Percentiles rank a stretch among this genome's conserved stretches.
These are phyloP conservation scores for Brachyopa scutellaris DNA, from an alignment of 2,888 invertebrate species.

Conservation along the genomic window DNA sequence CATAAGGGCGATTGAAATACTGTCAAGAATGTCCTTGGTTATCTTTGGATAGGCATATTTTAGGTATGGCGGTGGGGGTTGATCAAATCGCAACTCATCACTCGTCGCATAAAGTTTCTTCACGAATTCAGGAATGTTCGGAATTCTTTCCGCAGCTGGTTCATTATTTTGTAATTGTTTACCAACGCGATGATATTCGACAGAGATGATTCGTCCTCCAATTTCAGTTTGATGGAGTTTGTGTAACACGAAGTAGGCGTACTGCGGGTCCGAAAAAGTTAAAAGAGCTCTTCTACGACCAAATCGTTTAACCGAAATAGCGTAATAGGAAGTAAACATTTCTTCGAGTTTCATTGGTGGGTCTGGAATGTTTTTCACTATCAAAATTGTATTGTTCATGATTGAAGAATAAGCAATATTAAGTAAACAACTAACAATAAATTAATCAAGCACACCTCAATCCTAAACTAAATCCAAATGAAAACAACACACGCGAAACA, in stretches of 20 bases:
- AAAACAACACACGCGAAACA: neutral
- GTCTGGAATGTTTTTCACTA: conserved; percentile 49
- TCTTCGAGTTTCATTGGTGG: conserved; percentile 9
- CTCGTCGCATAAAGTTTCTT: conserved; percentile 85
- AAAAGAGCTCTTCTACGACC: conserved; percentile 50
- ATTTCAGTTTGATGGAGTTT: conserved; percentile 48
- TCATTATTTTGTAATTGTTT: neutral
- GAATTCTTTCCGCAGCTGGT: conserved; percentile 71
- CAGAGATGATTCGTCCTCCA: conserved; percentile 34
- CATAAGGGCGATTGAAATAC: conserved; percentile 89
- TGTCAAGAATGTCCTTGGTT: conserved; percentile 87
- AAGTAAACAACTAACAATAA: neutral
- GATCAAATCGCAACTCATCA: conserved; percentile 85
- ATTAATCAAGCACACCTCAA: neutral
- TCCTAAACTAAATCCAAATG: neutral
- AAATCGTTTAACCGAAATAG: conserved; percentile 32
- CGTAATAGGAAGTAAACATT: conserved; percentile 18
- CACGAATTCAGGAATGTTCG: conserved; percentile 83
- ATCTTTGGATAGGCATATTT: conserved; percentile 92
- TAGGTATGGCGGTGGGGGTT: conserved; percentile 89
- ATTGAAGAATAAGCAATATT: neutral
- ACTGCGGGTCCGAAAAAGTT: conserved; percentile 43
- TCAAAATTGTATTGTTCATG: conserved; percentile 37
- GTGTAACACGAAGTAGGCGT: conserved; percentile 35
- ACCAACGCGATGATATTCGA: conserved; percentile 29